These are phyloP conservation scores for Brachionus sp. DNA, from an alignment of 1,140 invertebrate genomes.

Conservation along the genomic window DNA sequence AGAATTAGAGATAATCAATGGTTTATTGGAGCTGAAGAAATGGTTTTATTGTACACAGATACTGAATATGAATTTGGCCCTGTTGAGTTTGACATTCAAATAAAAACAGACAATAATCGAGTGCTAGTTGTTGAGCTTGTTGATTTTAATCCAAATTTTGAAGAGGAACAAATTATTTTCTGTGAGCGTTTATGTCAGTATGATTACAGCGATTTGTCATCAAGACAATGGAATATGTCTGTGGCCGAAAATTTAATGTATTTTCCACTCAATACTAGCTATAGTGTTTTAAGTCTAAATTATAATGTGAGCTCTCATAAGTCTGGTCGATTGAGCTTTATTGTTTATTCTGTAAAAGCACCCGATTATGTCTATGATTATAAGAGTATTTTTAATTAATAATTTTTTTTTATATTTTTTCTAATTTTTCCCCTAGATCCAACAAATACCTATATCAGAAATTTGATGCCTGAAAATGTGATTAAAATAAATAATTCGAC, in stretches of 20 bases:
- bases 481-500: constrained; percentile 34
- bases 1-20: constrained; percentile 39
- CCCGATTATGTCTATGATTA: constrained; percentile 38
- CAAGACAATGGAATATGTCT: constrained; percentile 38
- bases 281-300: constrained; percentile 4
- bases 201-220: background rate
- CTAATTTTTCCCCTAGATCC: constrained; percentile 21
- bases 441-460: background rate
- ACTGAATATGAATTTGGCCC: constrained; percentile 41
- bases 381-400: constrained; percentile 6
- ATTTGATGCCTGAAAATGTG: constrained; percentile 38
- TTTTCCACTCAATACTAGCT: constrained; percentile 43
- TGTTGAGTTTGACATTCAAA: constrained; percentile 34
- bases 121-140: constrained; percentile 29
- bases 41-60: constrained; percentile 27
- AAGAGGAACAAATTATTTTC: constrained; percentile 31
- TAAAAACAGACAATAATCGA: constrained; percentile 30
- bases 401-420: background rate
- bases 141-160: constrained; percentile 41
- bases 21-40: constrained; percentile 25
- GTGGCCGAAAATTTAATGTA: background rate
- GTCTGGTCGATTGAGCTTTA: constrained; percentile 24
- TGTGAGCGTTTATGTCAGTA: constrained; percentile 41
- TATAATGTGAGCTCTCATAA: constrained; percentile 1
- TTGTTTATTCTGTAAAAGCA: constrained; percentile 37